Percentiles rank a stretch among this genome's conserved stretches.
phyloP scores from a whole-genome alignment of 2,797 vertebrate species.

The Austrolebias charrua region DNA sequence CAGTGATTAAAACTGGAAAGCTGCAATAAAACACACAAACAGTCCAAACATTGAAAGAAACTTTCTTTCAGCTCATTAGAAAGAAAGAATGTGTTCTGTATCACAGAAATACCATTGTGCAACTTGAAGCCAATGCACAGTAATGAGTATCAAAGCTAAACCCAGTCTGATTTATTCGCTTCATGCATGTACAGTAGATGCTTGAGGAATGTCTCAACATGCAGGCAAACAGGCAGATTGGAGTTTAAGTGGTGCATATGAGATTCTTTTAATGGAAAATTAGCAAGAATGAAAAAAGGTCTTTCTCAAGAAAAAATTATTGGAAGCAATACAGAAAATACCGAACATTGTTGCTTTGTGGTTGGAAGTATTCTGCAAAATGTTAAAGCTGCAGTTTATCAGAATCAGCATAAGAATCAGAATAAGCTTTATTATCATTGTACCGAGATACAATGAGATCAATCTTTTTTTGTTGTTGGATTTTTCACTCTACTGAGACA shows the following conservation, averaged over 20 bases:
- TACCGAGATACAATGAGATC: no score
- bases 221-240: slow-evolving; percentile 44
- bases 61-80: slow-evolving; percentile 18
- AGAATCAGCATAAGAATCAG: no score
- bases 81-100: slow-evolving; percentile 27
- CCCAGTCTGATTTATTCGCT: slow-evolving; percentile 49
- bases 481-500: no score
- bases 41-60: slow-evolving; percentile 1
- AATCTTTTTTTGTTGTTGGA: no score
- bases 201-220: slow-evolving; percentile 53
- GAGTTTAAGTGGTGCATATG: slow-evolving; percentile 37
- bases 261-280: slow-evolving; percentile 39
- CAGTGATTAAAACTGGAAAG: slow-evolving; percentile 2
- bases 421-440: no score
- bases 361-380: neutral
- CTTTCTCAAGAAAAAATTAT: slow-evolving; percentile 51
- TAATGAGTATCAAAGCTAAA: slow-evolving; percentile 55
- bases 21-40: slow-evolving; percentile 2
- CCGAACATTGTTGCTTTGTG: neutral
- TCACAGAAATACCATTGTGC: slow-evolving; percentile 22
- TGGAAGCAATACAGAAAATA: slow-evolving; percentile 31
- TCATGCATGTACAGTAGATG: slow-evolving; percentile 35
- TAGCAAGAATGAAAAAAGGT: slow-evolving; percentile 27
- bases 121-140: slow-evolving; percentile 23
- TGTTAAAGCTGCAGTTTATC: neutral